Percentiles rank a stretch among this genome's conserved stretches.
These are phyloP conservation scores for Mustela nigripes DNA, from an alignment of 2,113 vertebrate species.

Conservation along the genomic window DNA sequence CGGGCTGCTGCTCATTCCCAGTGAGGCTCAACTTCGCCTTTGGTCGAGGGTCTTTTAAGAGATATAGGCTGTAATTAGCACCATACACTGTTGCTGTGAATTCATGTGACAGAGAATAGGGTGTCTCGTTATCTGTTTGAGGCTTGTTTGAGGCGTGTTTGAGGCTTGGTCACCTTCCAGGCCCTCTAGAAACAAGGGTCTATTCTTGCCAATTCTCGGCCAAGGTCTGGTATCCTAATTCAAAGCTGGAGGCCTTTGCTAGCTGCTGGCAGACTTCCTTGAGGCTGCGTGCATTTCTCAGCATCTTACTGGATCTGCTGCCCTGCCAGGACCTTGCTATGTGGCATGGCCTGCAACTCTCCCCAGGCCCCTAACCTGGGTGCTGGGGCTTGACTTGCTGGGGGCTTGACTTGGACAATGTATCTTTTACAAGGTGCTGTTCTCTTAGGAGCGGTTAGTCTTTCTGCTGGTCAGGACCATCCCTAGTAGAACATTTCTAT, in stretches of 20 bases:
- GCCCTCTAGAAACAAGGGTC: slow-evolving; percentile 11
- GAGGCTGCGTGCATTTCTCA: not conserved
- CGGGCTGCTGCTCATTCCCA: not conserved
- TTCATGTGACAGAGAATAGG: not conserved
- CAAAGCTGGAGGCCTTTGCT: slow-evolving; percentile 5
- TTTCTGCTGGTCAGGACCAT: not conserved
- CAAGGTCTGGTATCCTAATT: not conserved
- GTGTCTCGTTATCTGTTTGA: not conserved
- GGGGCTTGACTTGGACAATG: not conserved
- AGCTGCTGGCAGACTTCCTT: not conserved
- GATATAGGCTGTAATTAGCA: not conserved
- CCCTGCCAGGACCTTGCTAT: not conserved
- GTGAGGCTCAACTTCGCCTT: not conserved
- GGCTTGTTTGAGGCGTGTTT: not conserved
- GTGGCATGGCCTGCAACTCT: not conserved
- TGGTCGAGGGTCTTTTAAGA: not conserved
- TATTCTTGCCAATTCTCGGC: not conserved
- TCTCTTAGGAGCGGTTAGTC: not conserved
- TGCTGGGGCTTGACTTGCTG: not conserved
- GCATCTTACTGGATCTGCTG: not conserved
- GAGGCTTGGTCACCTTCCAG: not conserved
- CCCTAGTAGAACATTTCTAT: not conserved
- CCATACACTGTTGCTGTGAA: not conserved
- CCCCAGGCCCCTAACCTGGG: not conserved
- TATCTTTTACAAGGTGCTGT: not conserved